Percentiles rank a stretch among this genome's conserved stretches.
Conservation (phyloP, 37 sponge, comb jelly and placozoan species). For the Ianthella basta region DNA sequence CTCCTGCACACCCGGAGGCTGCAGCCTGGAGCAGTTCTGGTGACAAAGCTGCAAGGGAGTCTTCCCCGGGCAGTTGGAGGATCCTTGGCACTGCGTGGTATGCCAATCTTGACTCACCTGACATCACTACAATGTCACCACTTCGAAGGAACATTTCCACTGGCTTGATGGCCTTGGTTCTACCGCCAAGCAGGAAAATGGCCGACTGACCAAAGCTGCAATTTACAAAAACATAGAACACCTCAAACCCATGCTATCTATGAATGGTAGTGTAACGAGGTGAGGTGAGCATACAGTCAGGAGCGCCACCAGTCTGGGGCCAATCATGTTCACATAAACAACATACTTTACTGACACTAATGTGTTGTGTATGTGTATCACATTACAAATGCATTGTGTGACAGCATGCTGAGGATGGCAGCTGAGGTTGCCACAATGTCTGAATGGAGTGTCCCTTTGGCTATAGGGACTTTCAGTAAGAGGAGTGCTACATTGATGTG, state of each 20-base stretch:
- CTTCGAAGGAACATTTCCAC: conserved; percentile 68
- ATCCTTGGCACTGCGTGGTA: conserved; percentile 92
- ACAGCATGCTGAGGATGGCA: background rate
- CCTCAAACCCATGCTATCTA: background rate
- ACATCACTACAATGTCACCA: conserved; percentile 91
- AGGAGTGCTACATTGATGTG: too few relatives aligned
- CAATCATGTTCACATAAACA: too few relatives aligned
- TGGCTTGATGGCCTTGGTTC: conserved; percentile 62
- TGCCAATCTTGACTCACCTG: conserved; percentile 73
- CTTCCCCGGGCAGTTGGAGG: conserved; percentile 32
- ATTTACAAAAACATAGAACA: background rate
- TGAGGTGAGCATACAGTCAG: background rate
- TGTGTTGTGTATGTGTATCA: background rate
- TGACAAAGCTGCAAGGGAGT: background rate
- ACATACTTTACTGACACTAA: background rate
- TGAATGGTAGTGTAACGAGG: background rate
- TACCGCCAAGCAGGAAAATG: conserved; percentile 89
- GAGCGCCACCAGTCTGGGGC: too few relatives aligned
- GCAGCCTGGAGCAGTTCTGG: background rate
- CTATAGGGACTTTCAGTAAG: too few relatives aligned
- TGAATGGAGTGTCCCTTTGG: too few relatives aligned
- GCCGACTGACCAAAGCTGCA: conserved; percentile 91
- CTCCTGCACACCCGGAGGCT: background rate
- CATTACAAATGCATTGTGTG: too few relatives aligned
- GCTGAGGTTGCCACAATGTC: too few relatives aligned